Evolutionary conservation across 2,888 invertebrate species (phyloP).

Genomic region (Mantis religiosa): DNA sequence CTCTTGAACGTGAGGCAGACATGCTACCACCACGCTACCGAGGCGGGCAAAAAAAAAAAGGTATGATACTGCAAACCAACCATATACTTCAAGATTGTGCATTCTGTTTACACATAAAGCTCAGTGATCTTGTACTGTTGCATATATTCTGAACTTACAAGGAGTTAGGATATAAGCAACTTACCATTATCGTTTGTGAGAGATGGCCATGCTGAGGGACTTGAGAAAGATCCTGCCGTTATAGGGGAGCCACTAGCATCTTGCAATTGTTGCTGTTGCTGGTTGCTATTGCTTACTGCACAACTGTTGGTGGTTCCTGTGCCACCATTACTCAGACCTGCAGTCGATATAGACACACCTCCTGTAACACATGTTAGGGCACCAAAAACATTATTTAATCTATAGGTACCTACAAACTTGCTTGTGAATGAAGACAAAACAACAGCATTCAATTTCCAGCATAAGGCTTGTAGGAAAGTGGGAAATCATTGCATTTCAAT

Average conservation of each 20-base stretch:
- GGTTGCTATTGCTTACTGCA: not conserved
- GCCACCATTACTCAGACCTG: conserved; percentile 30
- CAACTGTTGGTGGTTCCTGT: not conserved
- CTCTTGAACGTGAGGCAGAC: too few relatives aligned
- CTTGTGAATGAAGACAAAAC: too few relatives aligned
- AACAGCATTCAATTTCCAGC: too few relatives aligned
- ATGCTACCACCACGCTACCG: too few relatives aligned
- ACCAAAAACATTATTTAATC: too few relatives aligned
- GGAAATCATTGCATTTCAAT: too few relatives aligned
- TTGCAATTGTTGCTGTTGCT: conserved; percentile 7
- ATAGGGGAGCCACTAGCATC: conserved; percentile 22
- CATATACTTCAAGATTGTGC: too few relatives aligned
- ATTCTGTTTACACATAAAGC: not conserved
- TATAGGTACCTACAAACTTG: too few relatives aligned
- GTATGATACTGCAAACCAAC: too few relatives aligned
- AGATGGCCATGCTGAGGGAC: conserved; percentile 24
- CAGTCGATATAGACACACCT: conserved; percentile 1
- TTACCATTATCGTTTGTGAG: conserved; percentile 26
- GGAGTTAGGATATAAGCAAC: not conserved
- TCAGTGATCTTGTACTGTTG: not conserved
- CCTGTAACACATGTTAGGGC: not conserved
- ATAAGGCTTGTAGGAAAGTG: too few relatives aligned
- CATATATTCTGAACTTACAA: not conserved
- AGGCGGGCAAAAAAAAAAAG: too few relatives aligned
- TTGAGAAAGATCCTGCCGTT: conserved; percentile 19